These are phyloP conservation scores for Pollenia griseotomentosa DNA, from an alignment of 2,888 invertebrate species.

Conservation along the genomic window DNA sequence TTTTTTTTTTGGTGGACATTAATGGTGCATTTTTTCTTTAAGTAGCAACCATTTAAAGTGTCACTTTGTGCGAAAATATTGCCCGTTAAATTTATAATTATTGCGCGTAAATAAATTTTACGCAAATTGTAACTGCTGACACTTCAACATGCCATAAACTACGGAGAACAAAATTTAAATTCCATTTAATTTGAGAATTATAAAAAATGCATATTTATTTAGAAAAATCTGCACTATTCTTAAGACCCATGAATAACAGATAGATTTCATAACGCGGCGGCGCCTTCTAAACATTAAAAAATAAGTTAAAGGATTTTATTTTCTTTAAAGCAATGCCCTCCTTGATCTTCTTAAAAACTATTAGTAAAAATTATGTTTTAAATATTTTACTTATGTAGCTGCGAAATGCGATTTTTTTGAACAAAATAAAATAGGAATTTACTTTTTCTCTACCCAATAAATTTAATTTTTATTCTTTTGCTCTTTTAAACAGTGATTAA, in stretches of 20 bases:
- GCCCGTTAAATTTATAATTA: constrained; percentile 56
- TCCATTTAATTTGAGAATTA: neutral
- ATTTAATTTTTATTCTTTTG: constrained; percentile 11
- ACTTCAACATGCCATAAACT: constrained; percentile 63
- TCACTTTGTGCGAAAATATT: constrained; percentile 49
- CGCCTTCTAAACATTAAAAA: too few species aligned
- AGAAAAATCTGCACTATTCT: too few species aligned
- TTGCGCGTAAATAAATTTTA: constrained; percentile 55
- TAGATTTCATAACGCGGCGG: too few species aligned
- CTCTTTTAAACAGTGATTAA: constrained; percentile 16
- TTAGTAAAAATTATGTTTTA: too few species aligned
- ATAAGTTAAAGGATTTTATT: too few species aligned
- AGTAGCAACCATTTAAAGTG: constrained; percentile 41
- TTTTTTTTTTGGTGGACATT: neutral
- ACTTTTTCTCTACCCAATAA: neutral
- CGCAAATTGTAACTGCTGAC: constrained; percentile 60
- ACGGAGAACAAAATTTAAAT: constrained; percentile 19
- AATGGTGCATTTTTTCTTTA: neutral
- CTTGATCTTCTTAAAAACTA: too few species aligned
- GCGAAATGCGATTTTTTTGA: too few species aligned
- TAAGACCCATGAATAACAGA: too few species aligned
- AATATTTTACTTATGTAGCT: too few species aligned
- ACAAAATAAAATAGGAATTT: neutral
- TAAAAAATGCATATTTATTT: too few species aligned
- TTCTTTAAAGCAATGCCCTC: too few species aligned